Conservation (phyloP, 2,888 invertebrate genomes). For the Drosophila greeni region DNA sequence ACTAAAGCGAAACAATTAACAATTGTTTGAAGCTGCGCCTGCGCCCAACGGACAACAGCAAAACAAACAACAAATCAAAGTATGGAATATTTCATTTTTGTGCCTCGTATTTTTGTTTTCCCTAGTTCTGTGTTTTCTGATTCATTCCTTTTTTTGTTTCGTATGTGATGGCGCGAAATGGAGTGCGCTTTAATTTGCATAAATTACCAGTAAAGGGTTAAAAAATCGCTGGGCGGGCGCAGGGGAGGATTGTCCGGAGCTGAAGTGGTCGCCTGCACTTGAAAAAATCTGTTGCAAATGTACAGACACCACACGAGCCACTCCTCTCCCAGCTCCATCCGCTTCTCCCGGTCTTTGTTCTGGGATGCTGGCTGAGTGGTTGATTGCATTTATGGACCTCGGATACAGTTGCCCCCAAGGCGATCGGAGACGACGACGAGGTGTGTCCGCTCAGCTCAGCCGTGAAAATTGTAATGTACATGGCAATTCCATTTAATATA, state of each 20-base stretch:
- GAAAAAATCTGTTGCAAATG: constrained; percentile 59
- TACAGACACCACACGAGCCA: constrained; percentile 58
- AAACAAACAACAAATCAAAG: constrained; percentile 62
- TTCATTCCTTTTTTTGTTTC: neutral
- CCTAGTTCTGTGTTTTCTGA: constrained; percentile 5
- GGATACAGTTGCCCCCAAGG: constrained; percentile 39
- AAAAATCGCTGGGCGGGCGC: constrained; percentile 21
- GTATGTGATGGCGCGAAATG: constrained; percentile 65
- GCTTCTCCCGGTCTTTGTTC: constrained; percentile 22
- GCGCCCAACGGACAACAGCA: constrained; percentile 55
- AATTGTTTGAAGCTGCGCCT: constrained; percentile 71
- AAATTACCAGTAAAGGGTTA: constrained; percentile 57
- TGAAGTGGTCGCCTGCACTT: constrained; percentile 66
- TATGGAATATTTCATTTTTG: constrained; percentile 31
- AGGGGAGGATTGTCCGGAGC: constrained; percentile 51
- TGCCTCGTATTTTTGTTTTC: constrained; percentile 32
- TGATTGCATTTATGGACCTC: constrained; percentile 65
- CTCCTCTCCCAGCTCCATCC: constrained; percentile 38
- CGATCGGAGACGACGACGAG: constrained; percentile 46
- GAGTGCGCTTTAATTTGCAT: constrained; percentile 73
- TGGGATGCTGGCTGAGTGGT: constrained; percentile 63
- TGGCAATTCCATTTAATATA: constrained; percentile 64
- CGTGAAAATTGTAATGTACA: constrained; percentile 68
- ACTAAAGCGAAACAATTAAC: constrained; percentile 67
- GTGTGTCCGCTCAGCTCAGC: constrained; percentile 68